Percentiles rank a stretch among this genome's conserved stretches.
phyloP scores from a whole-genome alignment of 2,113 vertebrate species.

The Pimephales promelas region DNA sequence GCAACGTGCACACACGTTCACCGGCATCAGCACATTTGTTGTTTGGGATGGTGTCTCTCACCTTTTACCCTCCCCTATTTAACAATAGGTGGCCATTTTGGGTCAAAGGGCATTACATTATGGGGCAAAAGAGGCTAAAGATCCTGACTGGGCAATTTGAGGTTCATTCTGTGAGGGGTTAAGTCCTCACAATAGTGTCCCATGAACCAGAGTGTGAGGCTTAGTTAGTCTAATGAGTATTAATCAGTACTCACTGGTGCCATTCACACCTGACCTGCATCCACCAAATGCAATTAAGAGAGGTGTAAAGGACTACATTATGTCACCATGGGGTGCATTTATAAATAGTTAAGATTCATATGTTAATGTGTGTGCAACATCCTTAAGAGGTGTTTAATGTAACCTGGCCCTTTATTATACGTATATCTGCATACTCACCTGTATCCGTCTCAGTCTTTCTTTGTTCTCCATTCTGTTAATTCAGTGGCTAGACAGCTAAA shows the following conservation, averaged over 20 bases:
- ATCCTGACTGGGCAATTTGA: slow-evolving; percentile 91
- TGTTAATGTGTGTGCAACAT: not conserved
- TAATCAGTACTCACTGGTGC: slow-evolving; percentile 82
- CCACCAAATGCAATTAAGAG: slow-evolving; percentile 71
- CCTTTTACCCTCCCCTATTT: slow-evolving; percentile 55
- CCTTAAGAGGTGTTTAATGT: not conserved
- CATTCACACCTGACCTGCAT: slow-evolving; percentile 69
- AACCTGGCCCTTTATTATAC: not conserved
- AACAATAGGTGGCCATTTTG: slow-evolving; percentile 56
- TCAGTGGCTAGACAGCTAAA: not conserved
- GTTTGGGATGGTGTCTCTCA: not conserved
- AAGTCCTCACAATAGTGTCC: slow-evolving; percentile 79
- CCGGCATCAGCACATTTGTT: slow-evolving; percentile 45
- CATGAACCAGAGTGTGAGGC: slow-evolving; percentile 75
- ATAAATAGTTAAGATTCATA: not conserved
- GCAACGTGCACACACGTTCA: slow-evolving; percentile 24
- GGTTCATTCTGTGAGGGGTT: slow-evolving; percentile 76
- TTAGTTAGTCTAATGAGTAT: slow-evolving; percentile 83
- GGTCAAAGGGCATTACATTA: slow-evolving; percentile 77
- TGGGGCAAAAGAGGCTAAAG: slow-evolving; percentile 76
- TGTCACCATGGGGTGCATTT: slow-evolving; percentile 54
- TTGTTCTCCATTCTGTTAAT: slow-evolving; percentile 21
- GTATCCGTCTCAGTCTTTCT: not conserved
- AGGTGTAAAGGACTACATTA: slow-evolving; percentile 56
- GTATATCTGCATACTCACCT: not conserved